Evolutionary conservation across 2,797 vertebrate species (phyloP).

Genomic region (Notamacropus eugenii): DNA sequence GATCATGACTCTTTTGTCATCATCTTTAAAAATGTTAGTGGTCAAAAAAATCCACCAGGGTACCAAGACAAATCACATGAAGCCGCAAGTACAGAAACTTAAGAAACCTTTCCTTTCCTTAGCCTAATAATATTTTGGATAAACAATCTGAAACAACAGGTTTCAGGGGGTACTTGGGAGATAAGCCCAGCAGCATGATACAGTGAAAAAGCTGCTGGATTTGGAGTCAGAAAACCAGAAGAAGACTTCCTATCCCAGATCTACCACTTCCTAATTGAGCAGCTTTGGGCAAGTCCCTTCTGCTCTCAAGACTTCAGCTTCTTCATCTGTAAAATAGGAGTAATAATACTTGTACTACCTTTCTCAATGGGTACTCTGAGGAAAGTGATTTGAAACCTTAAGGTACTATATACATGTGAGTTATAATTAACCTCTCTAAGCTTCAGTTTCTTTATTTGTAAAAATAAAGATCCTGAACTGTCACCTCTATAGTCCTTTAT

Average conservation of each 20-base stretch:
- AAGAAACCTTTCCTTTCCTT: neutral
- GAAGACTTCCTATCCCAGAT: neutral
- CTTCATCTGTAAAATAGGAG: neutral
- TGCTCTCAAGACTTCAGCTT: neutral
- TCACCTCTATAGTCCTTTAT: neutral
- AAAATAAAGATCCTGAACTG: neutral
- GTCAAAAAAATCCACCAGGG: neutral
- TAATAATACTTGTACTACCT: neutral
- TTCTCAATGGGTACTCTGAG: neutral
- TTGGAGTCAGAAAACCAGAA: neutral
- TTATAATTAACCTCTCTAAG: neutral
- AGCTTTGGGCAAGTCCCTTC: neutral
- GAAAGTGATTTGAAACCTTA: neutral
- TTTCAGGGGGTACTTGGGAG: neutral
- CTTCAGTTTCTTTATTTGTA: neutral
- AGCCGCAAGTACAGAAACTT: neutral
- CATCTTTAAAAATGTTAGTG: constrained; percentile 41
- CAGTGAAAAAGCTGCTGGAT: neutral
- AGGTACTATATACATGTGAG: neutral
- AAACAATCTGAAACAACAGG: neutral
- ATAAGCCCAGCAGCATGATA: neutral
- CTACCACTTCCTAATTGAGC: neutral
- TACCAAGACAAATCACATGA: neutral
- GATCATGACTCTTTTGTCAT: constrained; percentile 34
- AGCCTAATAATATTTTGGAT: neutral